Conservation (phyloP, 2,797 vertebrate genomes). For the Ctenosaura bakeri region DNA sequence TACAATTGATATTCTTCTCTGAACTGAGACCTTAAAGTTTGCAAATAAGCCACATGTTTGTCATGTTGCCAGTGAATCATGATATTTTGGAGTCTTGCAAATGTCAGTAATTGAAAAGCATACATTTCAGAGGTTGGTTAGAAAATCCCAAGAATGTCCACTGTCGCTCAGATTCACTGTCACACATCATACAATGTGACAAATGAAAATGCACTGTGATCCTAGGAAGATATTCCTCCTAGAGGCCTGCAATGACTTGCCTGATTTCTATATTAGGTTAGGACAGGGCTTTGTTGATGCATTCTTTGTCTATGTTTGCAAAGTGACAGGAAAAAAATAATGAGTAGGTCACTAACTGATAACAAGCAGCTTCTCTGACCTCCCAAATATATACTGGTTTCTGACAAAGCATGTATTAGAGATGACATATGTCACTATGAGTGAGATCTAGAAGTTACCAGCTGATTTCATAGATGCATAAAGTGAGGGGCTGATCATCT, state of each 20-base stretch:
- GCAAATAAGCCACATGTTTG: slow-evolving; percentile 86
- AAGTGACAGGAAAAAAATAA: background rate
- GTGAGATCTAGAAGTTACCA: background rate
- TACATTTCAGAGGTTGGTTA: slow-evolving; percentile 78
- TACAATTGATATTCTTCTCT: slow-evolving; percentile 82
- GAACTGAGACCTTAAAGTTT: slow-evolving; percentile 82
- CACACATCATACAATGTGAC: slow-evolving; percentile 68
- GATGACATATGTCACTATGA: background rate
- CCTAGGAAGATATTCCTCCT: slow-evolving; percentile 47
- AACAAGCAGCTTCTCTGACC: background rate
- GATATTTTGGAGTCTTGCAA: slow-evolving; percentile 83
- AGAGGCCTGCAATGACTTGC: slow-evolving; percentile 24
- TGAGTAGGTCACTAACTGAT: too few relatives aligned
- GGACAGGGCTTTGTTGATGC: background rate
- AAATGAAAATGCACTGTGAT: slow-evolving; percentile 58
- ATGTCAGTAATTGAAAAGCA: slow-evolving; percentile 86
- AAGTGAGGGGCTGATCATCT: background rate
- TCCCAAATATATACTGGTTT: background rate
- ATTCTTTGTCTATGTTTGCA: background rate
- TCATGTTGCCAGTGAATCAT: slow-evolving; percentile 87
- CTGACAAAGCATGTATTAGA: background rate
- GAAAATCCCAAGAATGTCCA: slow-evolving; percentile 71
- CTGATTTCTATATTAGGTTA: background rate
- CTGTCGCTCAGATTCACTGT: slow-evolving; percentile 66
- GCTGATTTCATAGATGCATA: background rate